A percentile compares a stretch with the other conserved stretches of the same genome.
phyloP scores from a whole-genome alignment of 2,113 vertebrate species.

The Percopsis transmontana region DNA sequence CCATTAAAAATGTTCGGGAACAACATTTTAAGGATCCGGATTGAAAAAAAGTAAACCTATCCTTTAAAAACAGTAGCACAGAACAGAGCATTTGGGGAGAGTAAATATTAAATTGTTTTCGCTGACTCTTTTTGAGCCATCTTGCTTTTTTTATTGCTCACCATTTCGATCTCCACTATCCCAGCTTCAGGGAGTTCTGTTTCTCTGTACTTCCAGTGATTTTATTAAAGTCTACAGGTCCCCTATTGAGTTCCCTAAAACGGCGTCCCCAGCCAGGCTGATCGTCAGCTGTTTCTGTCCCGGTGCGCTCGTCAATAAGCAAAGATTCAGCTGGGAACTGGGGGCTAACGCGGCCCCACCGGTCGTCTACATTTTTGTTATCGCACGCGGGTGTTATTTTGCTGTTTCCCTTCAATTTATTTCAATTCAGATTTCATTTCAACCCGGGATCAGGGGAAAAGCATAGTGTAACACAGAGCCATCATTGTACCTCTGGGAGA shows the following conservation, averaged over 20 bases:
- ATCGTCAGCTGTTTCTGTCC: slow-evolving; percentile 3
- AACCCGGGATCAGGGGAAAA: background rate
- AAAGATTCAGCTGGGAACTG: background rate
- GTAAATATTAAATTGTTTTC: background rate
- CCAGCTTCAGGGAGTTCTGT: slow-evolving; percentile 20
- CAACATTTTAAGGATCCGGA: background rate
- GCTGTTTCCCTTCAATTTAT: slow-evolving; percentile 16
- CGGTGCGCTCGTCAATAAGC: background rate
- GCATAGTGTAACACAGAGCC: slow-evolving; percentile 3
- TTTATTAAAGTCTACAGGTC: background rate
- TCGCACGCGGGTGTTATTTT: slow-evolving; percentile 15
- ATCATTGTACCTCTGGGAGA: slow-evolving; percentile 26
- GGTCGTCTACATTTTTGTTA: slow-evolving; percentile 5
- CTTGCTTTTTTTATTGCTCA: background rate
- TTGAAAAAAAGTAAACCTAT: background rate
- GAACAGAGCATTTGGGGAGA: background rate
- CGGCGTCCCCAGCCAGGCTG: background rate
- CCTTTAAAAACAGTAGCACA: background rate
- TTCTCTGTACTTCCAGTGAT: slow-evolving; percentile 9
- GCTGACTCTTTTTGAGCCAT: background rate
- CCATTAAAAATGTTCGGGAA: too few relatives aligned
- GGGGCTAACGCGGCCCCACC: background rate
- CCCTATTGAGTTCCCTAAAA: background rate
- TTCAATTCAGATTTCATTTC: slow-evolving; percentile 37
- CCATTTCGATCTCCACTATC: background rate